Conservation (phyloP, 2,113 vertebrate species). For the Sylvilagus bachmani region DNA sequence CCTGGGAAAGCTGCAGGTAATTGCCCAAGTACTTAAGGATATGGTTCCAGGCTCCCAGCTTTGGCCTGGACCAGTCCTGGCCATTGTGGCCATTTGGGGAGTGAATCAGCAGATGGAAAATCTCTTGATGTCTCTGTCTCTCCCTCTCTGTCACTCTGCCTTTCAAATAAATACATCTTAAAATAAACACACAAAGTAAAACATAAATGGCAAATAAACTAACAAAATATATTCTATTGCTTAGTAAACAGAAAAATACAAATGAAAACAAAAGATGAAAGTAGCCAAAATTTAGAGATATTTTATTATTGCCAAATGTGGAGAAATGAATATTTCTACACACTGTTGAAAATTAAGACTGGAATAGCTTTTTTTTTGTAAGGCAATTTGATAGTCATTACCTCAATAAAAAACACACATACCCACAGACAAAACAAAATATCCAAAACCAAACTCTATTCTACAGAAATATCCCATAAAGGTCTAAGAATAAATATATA, state of each 20-base stretch:
- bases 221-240: constrained; percentile 27
- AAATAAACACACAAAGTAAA: not conserved
- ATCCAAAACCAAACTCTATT: not conserved
- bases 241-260: not conserved
- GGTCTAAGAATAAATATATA: not conserved
- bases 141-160: too few relatives aligned
- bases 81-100: too few relatives aligned
- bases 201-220: not conserved
- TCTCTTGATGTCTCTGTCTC: too few relatives aligned
- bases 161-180: not conserved
- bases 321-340: not conserved
- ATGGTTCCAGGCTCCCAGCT: too few relatives aligned
- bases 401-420: not conserved
- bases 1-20: too few relatives aligned
- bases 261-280: constrained; percentile 17
- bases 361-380: not conserved
- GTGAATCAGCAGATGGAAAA: too few relatives aligned
- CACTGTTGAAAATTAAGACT: not conserved
- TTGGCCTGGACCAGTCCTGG: too few relatives aligned
- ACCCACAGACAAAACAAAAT: not conserved
- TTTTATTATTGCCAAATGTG: not conserved
- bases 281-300: not conserved
- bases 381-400: not conserved
- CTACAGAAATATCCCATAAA: not conserved
- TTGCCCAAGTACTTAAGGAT: too few relatives aligned